Conservation (phyloP, 2,888 invertebrate species). For the Rhogogaster chlorosoma region DNA sequence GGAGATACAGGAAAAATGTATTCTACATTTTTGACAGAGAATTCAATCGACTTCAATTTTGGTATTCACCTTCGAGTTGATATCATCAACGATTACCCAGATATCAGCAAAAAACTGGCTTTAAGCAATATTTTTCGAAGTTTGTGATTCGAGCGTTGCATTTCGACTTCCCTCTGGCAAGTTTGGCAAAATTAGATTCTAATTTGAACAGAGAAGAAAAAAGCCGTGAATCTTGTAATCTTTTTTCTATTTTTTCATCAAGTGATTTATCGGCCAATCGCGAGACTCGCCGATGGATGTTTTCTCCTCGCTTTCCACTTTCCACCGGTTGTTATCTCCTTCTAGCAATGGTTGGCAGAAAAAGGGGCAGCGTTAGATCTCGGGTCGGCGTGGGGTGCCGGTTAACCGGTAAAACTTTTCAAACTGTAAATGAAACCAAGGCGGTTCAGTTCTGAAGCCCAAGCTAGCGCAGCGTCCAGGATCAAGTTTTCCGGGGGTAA, state of each 20-base stretch:
- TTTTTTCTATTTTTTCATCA: background rate
- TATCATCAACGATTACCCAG: too few species aligned
- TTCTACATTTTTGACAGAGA: background rate
- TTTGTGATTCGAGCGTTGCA: background rate
- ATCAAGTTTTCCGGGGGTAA: slow-evolving; percentile 49
- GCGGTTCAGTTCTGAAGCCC: slow-evolving; percentile 41
- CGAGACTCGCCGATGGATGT: background rate
- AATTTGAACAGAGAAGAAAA: background rate
- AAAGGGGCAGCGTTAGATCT: slow-evolving; percentile 39
- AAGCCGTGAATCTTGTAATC: background rate
- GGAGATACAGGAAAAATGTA: background rate
- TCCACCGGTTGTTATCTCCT: background rate
- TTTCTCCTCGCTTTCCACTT: background rate
- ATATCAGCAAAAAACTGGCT: background rate
- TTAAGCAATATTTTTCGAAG: background rate
- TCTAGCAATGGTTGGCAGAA: background rate
- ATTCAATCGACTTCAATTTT: too few species aligned
- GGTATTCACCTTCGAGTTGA: too few species aligned
- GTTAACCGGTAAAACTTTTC: slow-evolving; percentile 60
- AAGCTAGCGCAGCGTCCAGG: slow-evolving; percentile 44
- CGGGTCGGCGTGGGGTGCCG: slow-evolving; percentile 52
- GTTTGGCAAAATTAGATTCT: background rate
- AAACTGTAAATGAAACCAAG: slow-evolving; percentile 64
- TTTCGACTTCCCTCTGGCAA: background rate
- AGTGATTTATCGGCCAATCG: background rate